Conservation (phyloP, 2,888 invertebrate species). For the Drosophila sordidapex region DNA sequence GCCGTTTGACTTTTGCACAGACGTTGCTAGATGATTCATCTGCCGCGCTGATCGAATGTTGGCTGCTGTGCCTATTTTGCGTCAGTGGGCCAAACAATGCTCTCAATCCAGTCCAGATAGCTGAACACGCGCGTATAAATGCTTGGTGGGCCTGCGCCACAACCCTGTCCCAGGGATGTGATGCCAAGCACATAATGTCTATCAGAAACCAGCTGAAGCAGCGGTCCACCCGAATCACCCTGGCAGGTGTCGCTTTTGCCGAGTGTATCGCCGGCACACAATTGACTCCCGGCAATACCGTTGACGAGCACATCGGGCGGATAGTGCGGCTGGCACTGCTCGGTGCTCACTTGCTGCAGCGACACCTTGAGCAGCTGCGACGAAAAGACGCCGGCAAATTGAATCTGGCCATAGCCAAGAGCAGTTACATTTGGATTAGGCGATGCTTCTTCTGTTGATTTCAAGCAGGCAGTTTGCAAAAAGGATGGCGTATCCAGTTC, state of each 20-base stretch:
- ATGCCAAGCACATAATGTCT: conserved; percentile 51
- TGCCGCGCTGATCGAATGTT: conserved; percentile 44
- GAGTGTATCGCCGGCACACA: conserved; percentile 63
- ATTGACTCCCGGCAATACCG: conserved; percentile 46
- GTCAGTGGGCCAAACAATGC: conserved; percentile 70
- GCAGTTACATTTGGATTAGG: conserved; percentile 85
- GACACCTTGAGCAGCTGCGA: conserved; percentile 60
- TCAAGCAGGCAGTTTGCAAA: conserved; percentile 84
- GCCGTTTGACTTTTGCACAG: neutral
- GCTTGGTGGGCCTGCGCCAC: conserved; percentile 75
- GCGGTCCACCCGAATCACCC: conserved; percentile 70
- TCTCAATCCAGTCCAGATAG: conserved; percentile 78
- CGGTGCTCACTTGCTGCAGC: conserved; percentile 36
- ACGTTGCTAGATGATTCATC: neutral
- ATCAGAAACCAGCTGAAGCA: conserved; percentile 25
- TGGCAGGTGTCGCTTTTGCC: conserved; percentile 63
- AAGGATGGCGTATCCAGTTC: conserved; percentile 81
- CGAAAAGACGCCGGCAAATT: conserved; percentile 75
- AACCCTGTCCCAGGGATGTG: conserved; percentile 76
- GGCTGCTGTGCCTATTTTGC: conserved; percentile 8
- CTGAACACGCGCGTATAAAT: conserved; percentile 75
- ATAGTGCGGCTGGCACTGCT: conserved; percentile 38
- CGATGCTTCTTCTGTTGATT: too few species aligned
- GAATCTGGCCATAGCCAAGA: conserved; percentile 87
- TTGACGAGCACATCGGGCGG: conserved; percentile 13